Conservation (phyloP, 2,797 vertebrate genomes). For the Pangasius mekongensis region DNA sequence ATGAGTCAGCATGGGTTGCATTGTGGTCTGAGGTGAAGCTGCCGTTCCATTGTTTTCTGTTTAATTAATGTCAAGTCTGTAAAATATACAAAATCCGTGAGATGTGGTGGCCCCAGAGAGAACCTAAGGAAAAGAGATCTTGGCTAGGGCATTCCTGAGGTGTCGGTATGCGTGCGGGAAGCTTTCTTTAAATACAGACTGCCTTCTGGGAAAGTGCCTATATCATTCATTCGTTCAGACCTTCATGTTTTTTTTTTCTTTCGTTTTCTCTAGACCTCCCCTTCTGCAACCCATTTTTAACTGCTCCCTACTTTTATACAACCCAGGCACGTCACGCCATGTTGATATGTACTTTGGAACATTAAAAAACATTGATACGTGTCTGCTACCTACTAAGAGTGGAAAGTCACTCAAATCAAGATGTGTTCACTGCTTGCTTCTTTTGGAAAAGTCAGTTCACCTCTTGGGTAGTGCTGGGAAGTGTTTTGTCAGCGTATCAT, state of each 20-base stretch:
- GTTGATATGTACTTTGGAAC: slow-evolving; percentile 74
- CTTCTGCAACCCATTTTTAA: slow-evolving; percentile 72
- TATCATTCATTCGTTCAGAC: slow-evolving; percentile 74
- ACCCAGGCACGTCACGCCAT: slow-evolving; percentile 68
- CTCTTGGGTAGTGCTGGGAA: slow-evolving; percentile 37
- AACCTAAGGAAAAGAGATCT: slow-evolving; percentile 62
- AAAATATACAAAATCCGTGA: slow-evolving; percentile 53
- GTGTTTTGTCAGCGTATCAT: slow-evolving; percentile 28
- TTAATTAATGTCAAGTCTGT: slow-evolving; percentile 52
- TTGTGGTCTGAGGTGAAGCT: slow-evolving; percentile 42
- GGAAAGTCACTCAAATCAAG: slow-evolving; percentile 27
- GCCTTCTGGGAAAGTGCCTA: slow-evolving; percentile 79
- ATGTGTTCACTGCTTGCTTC: slow-evolving; percentile 30
- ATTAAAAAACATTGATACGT: slow-evolving; percentile 18
- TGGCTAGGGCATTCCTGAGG: slow-evolving; percentile 50
- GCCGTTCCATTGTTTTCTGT: slow-evolving; percentile 55
- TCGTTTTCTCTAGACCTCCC: slow-evolving; percentile 56
- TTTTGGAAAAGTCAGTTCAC: slow-evolving; percentile 10
- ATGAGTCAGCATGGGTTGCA: slow-evolving; percentile 42
- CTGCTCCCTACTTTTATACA: slow-evolving; percentile 65
- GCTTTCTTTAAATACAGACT: slow-evolving; percentile 70
- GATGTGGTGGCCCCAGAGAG: slow-evolving; percentile 49
- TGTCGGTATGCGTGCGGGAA: slow-evolving; percentile 71
- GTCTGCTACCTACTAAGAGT: slow-evolving; percentile 7
- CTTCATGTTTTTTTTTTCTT: slow-evolving; percentile 58